Evolutionary conservation across 2,888 invertebrate genomes (phyloP), one percentile per base, ranked within the genome.

Genomic region (Drosophila aldrichi): DNA sequence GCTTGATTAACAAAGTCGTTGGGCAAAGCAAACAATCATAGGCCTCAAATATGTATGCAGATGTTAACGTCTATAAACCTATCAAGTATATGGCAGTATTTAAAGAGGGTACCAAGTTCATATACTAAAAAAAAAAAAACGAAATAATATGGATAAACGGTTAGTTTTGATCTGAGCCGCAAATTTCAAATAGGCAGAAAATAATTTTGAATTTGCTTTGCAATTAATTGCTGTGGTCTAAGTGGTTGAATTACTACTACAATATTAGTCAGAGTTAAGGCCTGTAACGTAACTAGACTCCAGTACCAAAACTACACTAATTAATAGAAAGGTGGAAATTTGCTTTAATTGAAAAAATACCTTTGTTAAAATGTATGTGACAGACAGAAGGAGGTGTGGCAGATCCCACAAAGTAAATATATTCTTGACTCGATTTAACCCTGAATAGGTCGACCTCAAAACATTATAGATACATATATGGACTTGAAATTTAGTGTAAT

Each of bases 1-100:
- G 12, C 32, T 71, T 65, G 60, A 51, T 40, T 36, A 48, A 25
- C 36, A 46, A 41, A n/a, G n/a, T 49, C 57, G 66, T 56, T 43
- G 32, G 10, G 38, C 49, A 62, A 40, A 25, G 9, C 40, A 54
- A 59, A 62, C 46, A 63, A 16, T 34, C 41, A 44, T 51, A 38
- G n/a, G 12, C n/a, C 29, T 3, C 36, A 34, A 32, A 34, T 29
- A 14, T 36, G 40, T 40, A 3, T 40, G 54, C 20, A 22, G 34
- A 44, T 44, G 20, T 12, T 34, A 25, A 12, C 32, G 22, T 49
- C 12, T 3, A 20, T 38, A n/a, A 14, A 29, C 44, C 56, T 43
- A 51, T 66, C 59, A 18, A 18, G n/a, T 7, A 20, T 22, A 32
- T 40, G 25, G 8, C 8, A 43, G 4, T 16, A 36, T 52, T 22